Evolutionary conservation across 2,888 invertebrate species (phyloP), one percentile per base, ranked within the genome.

Genomic region (Lacanobia wlatinum): DNA sequence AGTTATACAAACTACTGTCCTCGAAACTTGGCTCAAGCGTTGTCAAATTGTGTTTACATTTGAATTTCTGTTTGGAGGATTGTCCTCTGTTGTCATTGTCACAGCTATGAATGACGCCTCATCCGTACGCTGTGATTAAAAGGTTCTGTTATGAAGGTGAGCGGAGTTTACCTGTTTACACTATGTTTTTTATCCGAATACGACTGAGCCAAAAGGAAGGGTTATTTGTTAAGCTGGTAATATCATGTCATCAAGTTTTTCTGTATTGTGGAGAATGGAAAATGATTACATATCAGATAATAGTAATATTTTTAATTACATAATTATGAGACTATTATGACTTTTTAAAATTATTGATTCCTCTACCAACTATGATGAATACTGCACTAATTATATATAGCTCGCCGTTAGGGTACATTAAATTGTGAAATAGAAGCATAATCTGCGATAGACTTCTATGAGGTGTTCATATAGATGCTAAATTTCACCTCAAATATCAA

Each of bases 1-100:
- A 89, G 89, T 87, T 86, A 80, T 80, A 87, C 83, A 83, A 86
- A 84, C 82, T 86, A 73, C 69, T 74, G 66, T 70, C 65, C 70
- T 69, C 70, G 28, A 62, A 80, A 75, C 73, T 73, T 75, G 69
- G 79, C 70, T 81, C 56, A 85, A 76, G 70, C 68, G 75, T 75
- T 80, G 83, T 84, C 75, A 75, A 78, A 70, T 81, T 76, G 69
- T 83, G 79, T 80, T 83, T 76, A 71, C 71, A 72, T 80, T 82
- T 67, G 69, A 82, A 83, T 73, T 82, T 82, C 83, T 83, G 78
- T 75, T 76, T 66, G 61, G 65, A 70, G 75, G 67, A 70, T 71
- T 65, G 73, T 71, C 55, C 69, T 68, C 23, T 68, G 69, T 62
- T 70, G 65, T 70, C 66, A 66, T 65, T 72, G 70, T 74, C 66